phyloP scores from a whole-genome alignment of 2,797 vertebrate genomes.

The Smutsia gigantea region DNA sequence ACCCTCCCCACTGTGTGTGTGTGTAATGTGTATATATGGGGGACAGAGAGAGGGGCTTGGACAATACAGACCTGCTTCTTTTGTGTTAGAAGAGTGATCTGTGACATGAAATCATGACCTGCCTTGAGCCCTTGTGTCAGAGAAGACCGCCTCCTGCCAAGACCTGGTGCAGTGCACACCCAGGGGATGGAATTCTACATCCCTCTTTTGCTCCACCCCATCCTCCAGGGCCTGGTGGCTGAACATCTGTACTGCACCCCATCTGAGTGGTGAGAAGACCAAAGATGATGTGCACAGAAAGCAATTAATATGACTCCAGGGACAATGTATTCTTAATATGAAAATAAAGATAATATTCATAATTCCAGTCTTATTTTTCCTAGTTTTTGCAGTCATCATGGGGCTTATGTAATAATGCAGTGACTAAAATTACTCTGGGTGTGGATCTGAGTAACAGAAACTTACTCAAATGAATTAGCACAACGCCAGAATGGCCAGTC shows the following conservation, averaged over 20 bases:
- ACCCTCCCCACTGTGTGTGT: too few species aligned
- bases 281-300: neutral
- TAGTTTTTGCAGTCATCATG: neutral
- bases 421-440: neutral
- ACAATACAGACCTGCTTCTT: neutral
- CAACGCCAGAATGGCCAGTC: neutral
- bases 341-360: neutral
- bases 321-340: neutral
- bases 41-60: neutral
- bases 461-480: neutral
- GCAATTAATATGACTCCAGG: neutral
- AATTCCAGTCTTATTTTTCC: neutral
- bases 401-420: neutral
- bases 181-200: neutral
- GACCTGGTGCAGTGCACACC: rapidly evolving
- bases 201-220: neutral
- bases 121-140: neutral
- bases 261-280: neutral
- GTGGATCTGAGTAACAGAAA: neutral
- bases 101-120: neutral
- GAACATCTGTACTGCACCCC: neutral
- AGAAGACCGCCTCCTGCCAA: neutral
- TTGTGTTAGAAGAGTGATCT: neutral
- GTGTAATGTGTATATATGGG: too few species aligned
- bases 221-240: neutral